A percentile compares a stretch with the other conserved stretches of the same genome.
Conservation (phyloP, 2,797 vertebrate species). For the Rousettus madagascariensis region DNA sequence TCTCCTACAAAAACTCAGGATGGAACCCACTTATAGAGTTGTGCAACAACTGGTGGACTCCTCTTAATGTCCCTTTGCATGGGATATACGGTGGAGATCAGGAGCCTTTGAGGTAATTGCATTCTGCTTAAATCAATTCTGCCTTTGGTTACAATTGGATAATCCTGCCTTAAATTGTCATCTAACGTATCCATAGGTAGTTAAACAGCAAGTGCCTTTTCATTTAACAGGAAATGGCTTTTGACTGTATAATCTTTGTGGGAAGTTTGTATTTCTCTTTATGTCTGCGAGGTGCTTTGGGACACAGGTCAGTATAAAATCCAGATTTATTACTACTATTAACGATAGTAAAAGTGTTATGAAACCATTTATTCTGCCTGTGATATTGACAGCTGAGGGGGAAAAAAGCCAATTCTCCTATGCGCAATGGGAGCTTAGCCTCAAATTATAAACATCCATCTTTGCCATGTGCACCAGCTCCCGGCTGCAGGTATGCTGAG, state of each 20-base stretch:
- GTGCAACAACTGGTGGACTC: neutral
- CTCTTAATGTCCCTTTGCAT: neutral
- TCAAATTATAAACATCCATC: conserved; percentile 2
- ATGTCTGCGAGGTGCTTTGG: conserved; percentile 55
- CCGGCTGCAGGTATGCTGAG: neutral
- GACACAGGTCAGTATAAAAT: conserved; percentile 51
- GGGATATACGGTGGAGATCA: neutral
- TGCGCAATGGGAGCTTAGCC: neutral
- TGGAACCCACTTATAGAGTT: neutral
- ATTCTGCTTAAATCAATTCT: conserved; percentile 30
- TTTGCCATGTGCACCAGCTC: neutral
- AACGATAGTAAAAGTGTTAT: conserved; percentile 50
- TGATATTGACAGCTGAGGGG: neutral
- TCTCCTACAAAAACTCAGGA: neutral
- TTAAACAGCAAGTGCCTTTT: conserved; percentile 52
- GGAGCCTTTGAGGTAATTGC: neutral
- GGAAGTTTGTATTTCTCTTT: conserved; percentile 59
- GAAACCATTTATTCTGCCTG: conserved; percentile 56
- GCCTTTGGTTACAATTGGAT: conserved; percentile 22
- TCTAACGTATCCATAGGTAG: conserved; percentile 10
- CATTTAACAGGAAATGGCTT: conserved; percentile 55
- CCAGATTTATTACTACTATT: conserved; percentile 65
- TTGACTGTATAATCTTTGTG: conserved; percentile 47
- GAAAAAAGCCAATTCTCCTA: neutral
- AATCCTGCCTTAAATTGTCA: neutral